phyloP scores from a whole-genome alignment of 2,113 vertebrate species.

The Pollimyrus isidori region DNA sequence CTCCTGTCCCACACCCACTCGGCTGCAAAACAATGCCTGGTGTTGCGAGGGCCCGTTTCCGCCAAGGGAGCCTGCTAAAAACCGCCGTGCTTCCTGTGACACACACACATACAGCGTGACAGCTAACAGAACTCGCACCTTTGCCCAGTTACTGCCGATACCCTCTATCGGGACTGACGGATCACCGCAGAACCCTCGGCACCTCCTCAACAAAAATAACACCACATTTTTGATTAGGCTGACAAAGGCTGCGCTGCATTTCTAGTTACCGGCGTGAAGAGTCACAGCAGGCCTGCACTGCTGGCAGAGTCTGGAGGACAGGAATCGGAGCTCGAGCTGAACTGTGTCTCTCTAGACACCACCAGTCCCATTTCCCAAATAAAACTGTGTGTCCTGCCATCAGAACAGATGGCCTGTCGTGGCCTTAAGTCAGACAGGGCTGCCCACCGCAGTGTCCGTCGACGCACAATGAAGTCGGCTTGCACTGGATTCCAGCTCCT shows the following conservation, averaged over 20 bases:
- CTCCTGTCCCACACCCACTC: not conserved
- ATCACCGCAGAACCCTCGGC: not conserved
- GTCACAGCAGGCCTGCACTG: not conserved
- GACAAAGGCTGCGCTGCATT: not conserved
- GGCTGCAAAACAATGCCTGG: not conserved
- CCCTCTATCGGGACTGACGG: not conserved
- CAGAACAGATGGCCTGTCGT: not conserved
- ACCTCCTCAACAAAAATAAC: not conserved
- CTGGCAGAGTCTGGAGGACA: not conserved
- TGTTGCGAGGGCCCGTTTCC: not conserved
- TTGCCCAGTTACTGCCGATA: not conserved
- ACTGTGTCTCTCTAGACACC: not conserved
- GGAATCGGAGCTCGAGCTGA: not conserved
- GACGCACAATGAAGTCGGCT: not conserved
- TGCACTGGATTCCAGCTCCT: constrained; percentile 34
- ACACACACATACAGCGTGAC: not conserved
- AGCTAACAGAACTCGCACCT: not conserved
- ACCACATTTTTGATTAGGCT: not conserved
- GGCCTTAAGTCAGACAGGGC: not conserved
- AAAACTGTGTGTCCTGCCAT: not conserved
- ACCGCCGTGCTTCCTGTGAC: not conserved
- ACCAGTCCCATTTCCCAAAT: not conserved
- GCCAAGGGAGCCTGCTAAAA: not conserved
- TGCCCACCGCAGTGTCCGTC: not conserved
- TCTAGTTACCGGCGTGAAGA: not conserved